These are phyloP conservation scores for Tetramorium bicarinatum DNA, from an alignment of 2,888 invertebrate species.

Conservation along the genomic window DNA sequence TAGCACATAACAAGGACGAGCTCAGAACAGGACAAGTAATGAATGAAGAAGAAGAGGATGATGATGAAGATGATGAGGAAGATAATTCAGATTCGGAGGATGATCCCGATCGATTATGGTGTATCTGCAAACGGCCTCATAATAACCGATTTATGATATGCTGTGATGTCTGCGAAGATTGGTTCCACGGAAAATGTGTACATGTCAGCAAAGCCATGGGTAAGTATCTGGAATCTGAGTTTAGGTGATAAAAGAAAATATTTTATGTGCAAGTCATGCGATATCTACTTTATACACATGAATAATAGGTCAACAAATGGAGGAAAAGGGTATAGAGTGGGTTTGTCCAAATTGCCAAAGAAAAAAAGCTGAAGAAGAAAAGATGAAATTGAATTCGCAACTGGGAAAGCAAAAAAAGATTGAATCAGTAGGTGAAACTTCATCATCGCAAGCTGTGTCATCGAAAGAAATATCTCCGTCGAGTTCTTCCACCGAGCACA, in stretches of 20 bases:
- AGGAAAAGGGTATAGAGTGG: slow-evolving; percentile 95
- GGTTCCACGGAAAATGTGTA: slow-evolving; percentile 99
- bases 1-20: slow-evolving; percentile 55
- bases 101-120: slow-evolving; percentile 97
- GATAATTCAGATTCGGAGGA: slow-evolving; percentile 94
- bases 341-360: slow-evolving; percentile 94
- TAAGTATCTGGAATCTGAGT: slow-evolving; percentile 65
- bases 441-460: slow-evolving; percentile 1
- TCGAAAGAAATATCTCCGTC: slow-evolving; percentile 44
- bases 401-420: slow-evolving; percentile 60
- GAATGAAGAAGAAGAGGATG: slow-evolving; percentile 85
- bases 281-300: slow-evolving; percentile 1
- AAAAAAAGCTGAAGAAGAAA: slow-evolving; percentile 85
- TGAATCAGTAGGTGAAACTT: slow-evolving; percentile 60
- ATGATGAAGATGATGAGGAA: slow-evolving; percentile 87
- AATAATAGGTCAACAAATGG: slow-evolving; percentile 92
- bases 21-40: slow-evolving; percentile 21
- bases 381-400: slow-evolving; percentile 56
- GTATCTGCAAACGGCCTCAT: slow-evolving; percentile 97
- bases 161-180: slow-evolving; percentile 98
- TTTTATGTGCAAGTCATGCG: neutral
- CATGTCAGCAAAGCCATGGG: slow-evolving; percentile 97
- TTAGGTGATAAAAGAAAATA: neutral
- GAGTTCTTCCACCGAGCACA: slow-evolving; percentile 48
- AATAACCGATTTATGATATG: slow-evolving; percentile 99